These are phyloP conservation scores for Epinotia bilunana DNA, from an alignment of 2,888 invertebrate species.

Conservation along the genomic window DNA sequence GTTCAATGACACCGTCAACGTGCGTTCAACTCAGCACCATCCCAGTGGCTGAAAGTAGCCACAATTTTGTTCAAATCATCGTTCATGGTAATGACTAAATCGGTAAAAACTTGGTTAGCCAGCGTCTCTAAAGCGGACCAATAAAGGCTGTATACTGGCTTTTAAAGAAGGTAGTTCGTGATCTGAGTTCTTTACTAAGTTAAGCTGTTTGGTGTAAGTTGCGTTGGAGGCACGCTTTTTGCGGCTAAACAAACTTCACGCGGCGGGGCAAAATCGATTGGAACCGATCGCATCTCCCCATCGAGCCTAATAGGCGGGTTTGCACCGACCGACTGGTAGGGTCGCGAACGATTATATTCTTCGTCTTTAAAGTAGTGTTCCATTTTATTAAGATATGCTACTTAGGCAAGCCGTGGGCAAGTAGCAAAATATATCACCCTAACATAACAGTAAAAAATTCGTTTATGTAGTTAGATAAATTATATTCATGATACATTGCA, in stretches of 20 bases:
- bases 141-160: conserved; percentile 53
- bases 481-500: no score
- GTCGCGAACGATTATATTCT: background rate
- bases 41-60: conserved; percentile 8
- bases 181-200: background rate
- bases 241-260: conserved; percentile 82
- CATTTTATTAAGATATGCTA: no score
- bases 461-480: no score
- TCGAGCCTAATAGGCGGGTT: conserved; percentile 63
- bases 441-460: no score
- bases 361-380: no score
- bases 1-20: background rate
- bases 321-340: conserved; percentile 28
- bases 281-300: conserved; percentile 74
- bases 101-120: conserved; percentile 56
- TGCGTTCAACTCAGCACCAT: conserved; percentile 8
- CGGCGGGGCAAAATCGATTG: conserved; percentile 78
- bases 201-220: conserved; percentile 48
- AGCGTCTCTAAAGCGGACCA: conserved; percentile 68
- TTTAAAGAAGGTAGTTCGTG: conserved; percentile 3
- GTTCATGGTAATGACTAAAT: conserved; percentile 39
- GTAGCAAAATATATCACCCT: no score
- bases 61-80: conserved; percentile 30
- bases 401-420: no score
- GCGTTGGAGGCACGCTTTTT: conserved; percentile 63